phyloP scores from a whole-genome alignment of 2,797 vertebrate species.

The Liasis olivaceus region DNA sequence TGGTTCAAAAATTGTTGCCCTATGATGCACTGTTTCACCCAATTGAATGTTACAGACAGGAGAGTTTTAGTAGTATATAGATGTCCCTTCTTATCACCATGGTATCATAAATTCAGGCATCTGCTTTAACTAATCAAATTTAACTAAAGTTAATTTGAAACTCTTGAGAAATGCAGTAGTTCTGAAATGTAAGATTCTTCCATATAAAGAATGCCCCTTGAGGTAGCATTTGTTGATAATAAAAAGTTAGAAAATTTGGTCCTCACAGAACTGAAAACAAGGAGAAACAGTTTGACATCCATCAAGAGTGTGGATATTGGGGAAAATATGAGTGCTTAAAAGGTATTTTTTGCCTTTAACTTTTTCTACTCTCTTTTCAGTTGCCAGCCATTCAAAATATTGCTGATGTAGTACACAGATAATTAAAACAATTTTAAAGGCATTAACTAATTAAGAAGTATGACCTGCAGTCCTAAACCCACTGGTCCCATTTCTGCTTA shows the following conservation, averaged over 20 bases:
- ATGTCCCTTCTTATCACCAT: not conserved
- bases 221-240: not conserved
- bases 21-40: no score
- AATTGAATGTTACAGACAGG: no score
- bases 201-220: not conserved
- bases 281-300: not conserved
- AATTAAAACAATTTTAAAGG: not conserved
- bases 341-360: not conserved
- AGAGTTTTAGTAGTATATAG: no score
- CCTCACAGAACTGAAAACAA: not conserved
- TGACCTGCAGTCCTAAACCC: not conserved
- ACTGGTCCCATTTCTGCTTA: not conserved
- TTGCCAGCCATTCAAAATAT: not conserved
- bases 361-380: not conserved
- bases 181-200: not conserved
- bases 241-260: not conserved
- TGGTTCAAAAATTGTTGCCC: no score
- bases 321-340: not conserved
- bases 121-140: not conserved
- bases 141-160: not conserved
- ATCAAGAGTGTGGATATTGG: not conserved
- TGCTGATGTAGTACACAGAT: not conserved
- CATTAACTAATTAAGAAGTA: not conserved
- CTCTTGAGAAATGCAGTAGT: not conserved
- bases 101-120: not conserved